Percentiles rank a stretch among this genome's conserved stretches.
Conservation (phyloP, 2,888 invertebrate species). For the Beris morrisii region DNA sequence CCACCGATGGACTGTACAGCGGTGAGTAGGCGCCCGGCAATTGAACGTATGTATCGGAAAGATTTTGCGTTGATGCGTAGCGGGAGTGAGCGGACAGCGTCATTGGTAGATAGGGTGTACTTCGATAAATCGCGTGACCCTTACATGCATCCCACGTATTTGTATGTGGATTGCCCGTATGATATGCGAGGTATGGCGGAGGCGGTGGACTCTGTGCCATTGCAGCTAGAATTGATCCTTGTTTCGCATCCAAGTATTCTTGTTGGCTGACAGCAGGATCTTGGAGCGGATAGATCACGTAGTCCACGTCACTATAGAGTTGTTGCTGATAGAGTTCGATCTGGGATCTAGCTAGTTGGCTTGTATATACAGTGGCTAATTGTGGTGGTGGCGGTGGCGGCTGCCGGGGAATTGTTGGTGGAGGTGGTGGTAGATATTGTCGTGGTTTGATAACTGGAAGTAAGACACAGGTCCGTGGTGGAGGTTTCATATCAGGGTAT, state of each 20-base stretch:
- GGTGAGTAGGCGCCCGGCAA: constrained; percentile 64
- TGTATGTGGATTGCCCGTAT: constrained; percentile 52
- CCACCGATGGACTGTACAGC: constrained; percentile 67
- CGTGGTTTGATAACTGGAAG: constrained; percentile 66
- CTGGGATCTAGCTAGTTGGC: constrained; percentile 72
- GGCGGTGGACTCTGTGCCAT: constrained; percentile 64
- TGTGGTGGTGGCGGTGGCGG: constrained; percentile 67
- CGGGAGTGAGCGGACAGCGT: constrained; percentile 68
- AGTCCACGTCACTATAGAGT: constrained; percentile 87
- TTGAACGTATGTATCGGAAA: constrained; percentile 74
- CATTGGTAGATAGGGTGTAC: constrained; percentile 76
- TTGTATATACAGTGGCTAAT: constrained; percentile 71
- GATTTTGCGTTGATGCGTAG: constrained; percentile 79
- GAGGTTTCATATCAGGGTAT: constrained; percentile 59
- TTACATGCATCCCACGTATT: constrained; percentile 60
- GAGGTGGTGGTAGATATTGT: constrained; percentile 66
- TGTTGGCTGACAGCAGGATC: constrained; percentile 88
- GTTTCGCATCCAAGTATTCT: constrained; percentile 87
- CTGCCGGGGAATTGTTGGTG: constrained; percentile 65
- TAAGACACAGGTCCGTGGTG: constrained; percentile 59
- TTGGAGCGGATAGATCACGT: constrained; percentile 87
- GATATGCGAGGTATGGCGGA: constrained; percentile 61
- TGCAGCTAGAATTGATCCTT: constrained; percentile 66
- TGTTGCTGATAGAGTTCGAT: constrained; percentile 88
- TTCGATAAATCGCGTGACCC: constrained; percentile 76